phyloP scores from a whole-genome alignment of 2,797 vertebrate species.

The Darevskia mixta region DNA sequence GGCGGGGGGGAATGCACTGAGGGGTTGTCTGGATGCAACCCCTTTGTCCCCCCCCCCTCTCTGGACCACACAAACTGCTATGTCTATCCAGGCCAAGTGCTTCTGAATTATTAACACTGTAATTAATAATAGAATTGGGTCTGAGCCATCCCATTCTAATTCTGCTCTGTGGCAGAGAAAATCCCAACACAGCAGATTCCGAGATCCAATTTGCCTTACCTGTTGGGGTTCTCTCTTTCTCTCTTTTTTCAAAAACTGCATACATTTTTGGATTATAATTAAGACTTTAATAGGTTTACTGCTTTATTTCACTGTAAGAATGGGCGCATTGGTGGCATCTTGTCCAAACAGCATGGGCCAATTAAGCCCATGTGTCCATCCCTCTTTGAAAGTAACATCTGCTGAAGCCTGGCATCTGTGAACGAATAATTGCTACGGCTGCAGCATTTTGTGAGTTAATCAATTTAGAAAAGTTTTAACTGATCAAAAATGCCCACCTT shows the following conservation, averaged over 20 bases:
- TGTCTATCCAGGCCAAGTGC: background rate
- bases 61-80: background rate
- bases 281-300: background rate
- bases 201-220: background rate
- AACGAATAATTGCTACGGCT: background rate
- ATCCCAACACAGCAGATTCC: background rate
- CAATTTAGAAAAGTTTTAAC: background rate
- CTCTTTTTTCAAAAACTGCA: background rate
- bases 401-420: background rate
- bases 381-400: background rate
- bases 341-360: background rate
- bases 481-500: background rate
- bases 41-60: background rate
- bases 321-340: background rate
- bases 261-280: background rate
- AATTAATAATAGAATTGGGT: constrained; percentile 1
- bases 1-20: background rate
- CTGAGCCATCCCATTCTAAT: constrained; percentile 7
- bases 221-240: background rate
- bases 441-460: background rate
- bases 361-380: background rate
- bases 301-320: background rate
- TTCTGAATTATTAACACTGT: constrained; percentile 18
- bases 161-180: background rate
- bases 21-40: background rate